Percentiles rank a stretch among this genome's conserved stretches.
These are phyloP conservation scores for Chrysolina haemoptera DNA, from an alignment of 2,888 invertebrate genomes.

Conservation along the genomic window DNA sequence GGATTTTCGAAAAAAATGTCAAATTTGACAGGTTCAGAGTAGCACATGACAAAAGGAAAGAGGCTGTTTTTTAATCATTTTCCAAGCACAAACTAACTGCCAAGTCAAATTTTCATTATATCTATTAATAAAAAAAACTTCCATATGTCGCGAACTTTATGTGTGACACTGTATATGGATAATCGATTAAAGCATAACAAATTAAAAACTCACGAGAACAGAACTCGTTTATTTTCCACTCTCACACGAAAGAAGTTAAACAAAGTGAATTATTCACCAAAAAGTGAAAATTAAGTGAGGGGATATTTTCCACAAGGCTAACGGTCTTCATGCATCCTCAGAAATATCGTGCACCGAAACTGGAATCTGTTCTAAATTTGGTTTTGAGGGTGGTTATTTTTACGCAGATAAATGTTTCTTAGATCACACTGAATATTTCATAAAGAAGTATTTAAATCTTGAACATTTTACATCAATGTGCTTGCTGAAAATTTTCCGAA, in stretches of 20 bases:
- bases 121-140: no score
- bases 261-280: not conserved
- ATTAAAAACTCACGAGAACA: slow-evolving; percentile 1
- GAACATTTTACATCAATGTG: not conserved
- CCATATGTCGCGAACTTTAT: no score
- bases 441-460: not conserved
- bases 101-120: no score
- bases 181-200: not conserved
- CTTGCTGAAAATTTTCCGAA: not conserved
- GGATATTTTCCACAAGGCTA: slow-evolving; percentile 27
- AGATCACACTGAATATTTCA: not conserved
- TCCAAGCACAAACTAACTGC: no score
- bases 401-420: slow-evolving; percentile 30
- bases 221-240: not conserved
- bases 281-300: slow-evolving; percentile 19
- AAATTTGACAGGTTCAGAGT: no score
- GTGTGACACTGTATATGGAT: no score
- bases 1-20: no score
- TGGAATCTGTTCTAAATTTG: slow-evolving; percentile 37
- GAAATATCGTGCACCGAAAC: slow-evolving; percentile 36
- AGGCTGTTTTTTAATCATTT: no score
- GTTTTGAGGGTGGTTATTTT: slow-evolving; percentile 38
- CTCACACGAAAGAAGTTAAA: not conserved
- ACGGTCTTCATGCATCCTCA: not conserved
- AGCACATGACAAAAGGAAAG: no score